Percentiles rank a stretch among this genome's conserved stretches.
These are phyloP conservation scores for Meghimatium bilineatum DNA, from an alignment of 2,888 invertebrate species.

Conservation along the genomic window DNA sequence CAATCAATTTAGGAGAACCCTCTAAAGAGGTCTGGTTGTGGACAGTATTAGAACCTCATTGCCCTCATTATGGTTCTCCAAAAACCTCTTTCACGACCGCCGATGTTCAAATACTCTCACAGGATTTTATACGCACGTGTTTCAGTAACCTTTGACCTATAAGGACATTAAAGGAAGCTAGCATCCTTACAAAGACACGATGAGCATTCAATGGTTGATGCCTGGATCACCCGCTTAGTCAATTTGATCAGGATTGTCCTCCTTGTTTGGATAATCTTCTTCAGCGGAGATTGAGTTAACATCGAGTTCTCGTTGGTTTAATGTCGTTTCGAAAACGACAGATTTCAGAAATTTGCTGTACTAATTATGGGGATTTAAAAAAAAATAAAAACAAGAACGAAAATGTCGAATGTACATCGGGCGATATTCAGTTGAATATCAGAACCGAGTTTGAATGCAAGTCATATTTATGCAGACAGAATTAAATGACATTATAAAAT, in stretches of 20 bases:
- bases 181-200: constrained; percentile 33
- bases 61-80: constrained; percentile 36
- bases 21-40: neutral
- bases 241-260: constrained; percentile 47
- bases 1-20: constrained; percentile 25
- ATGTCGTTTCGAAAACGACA: neutral
- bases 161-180: constrained; percentile 42
- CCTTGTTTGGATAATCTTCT: constrained; percentile 44
- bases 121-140: constrained; percentile 46
- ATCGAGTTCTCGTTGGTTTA: neutral
- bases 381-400: too few relatives aligned
- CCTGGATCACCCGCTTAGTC: constrained; percentile 50
- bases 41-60: constrained; percentile 34
- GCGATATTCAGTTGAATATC: too few relatives aligned
- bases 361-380: too few relatives aligned
- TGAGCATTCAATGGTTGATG: constrained; percentile 12
- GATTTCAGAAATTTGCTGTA: neutral
- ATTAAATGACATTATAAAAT: too few relatives aligned
- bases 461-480: too few relatives aligned
- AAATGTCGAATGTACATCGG: too few relatives aligned
- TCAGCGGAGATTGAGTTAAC: constrained; percentile 43
- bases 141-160: constrained; percentile 45
- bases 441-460: too few relatives aligned
- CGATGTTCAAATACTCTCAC: constrained; percentile 41
- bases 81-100: constrained; percentile 18